Evolutionary conservation across 2,113 vertebrate species (phyloP).

Genomic region (Vombatus ursinus): DNA sequence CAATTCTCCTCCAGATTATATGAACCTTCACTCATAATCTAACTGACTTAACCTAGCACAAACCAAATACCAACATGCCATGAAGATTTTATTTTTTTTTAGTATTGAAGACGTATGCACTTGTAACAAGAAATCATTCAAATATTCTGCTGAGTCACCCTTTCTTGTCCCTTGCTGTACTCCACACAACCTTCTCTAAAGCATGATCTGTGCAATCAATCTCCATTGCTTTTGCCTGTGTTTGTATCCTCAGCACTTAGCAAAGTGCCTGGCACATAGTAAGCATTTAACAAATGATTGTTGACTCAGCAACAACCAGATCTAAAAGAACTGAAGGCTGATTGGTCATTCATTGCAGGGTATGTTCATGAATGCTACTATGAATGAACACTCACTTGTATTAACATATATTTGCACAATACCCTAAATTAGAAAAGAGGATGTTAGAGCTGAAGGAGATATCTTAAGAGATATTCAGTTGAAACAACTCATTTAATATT

Average conservation of each 20-base stretch:
- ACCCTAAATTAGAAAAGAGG: background rate
- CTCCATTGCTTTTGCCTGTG: background rate
- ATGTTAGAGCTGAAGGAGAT: background rate
- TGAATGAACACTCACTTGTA: background rate
- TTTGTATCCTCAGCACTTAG: background rate
- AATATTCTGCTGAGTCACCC: background rate
- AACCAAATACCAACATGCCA: background rate
- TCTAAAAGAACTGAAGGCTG: background rate
- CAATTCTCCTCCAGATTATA: background rate
- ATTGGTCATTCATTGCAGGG: background rate
- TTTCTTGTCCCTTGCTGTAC: background rate
- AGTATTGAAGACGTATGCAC: background rate
- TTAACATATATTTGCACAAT: background rate
- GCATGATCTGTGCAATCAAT: background rate
- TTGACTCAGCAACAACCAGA: background rate
- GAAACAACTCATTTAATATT: background rate
- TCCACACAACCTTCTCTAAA: background rate
- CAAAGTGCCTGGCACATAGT: background rate
- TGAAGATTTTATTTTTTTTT: background rate
- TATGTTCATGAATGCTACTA: background rate
- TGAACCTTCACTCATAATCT: background rate
- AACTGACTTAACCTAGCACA: background rate
- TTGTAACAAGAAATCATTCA: background rate
- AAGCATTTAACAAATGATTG: background rate
- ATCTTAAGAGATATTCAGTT: background rate